These are phyloP conservation scores for Sarcophaga variegata DNA, from an alignment of 2,888 invertebrate species.

Conservation along the genomic window DNA sequence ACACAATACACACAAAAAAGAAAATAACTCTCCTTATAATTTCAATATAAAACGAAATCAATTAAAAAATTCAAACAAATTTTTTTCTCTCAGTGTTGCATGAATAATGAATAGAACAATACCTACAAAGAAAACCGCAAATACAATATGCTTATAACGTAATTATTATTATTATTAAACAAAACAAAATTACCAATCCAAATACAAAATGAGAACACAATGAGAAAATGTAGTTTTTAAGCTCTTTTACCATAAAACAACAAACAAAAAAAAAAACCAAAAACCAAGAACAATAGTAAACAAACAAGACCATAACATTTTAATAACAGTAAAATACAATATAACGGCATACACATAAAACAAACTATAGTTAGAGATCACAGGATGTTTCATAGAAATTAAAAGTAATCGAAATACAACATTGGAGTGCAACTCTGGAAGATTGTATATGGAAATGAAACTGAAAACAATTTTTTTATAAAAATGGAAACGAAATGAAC, in stretches of 20 bases:
- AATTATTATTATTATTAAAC: not conserved
- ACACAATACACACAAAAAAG: not conserved
- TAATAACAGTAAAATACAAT: too few relatives aligned
- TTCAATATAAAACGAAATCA: constrained; percentile 30
- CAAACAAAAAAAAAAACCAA: constrained; percentile 27
- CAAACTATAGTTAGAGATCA: constrained; percentile 11
- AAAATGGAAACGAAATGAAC: too few relatives aligned
- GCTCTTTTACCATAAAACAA: constrained; percentile 21
- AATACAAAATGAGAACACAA: too few relatives aligned
- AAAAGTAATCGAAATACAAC: not conserved
- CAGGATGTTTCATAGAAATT: constrained; percentile 34
- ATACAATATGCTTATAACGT: constrained; percentile 57
- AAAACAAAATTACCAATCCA: constrained; percentile 8
- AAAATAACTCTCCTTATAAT: not conserved
- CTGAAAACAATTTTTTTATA: not conserved
- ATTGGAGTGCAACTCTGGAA: not conserved
- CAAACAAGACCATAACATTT: not conserved
- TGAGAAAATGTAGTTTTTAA: constrained; percentile 45
- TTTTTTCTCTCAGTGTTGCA: constrained; percentile 68
- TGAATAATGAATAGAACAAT: constrained; percentile 49
- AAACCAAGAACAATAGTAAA: constrained; percentile 4
- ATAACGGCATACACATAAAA: not conserved
- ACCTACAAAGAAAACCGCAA: constrained; percentile 30
- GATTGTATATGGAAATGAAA: too few relatives aligned
- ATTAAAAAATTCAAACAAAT: constrained; percentile 33